phyloP scores from a whole-genome alignment of 2,797 vertebrate species.

The Nothura maculosa region DNA sequence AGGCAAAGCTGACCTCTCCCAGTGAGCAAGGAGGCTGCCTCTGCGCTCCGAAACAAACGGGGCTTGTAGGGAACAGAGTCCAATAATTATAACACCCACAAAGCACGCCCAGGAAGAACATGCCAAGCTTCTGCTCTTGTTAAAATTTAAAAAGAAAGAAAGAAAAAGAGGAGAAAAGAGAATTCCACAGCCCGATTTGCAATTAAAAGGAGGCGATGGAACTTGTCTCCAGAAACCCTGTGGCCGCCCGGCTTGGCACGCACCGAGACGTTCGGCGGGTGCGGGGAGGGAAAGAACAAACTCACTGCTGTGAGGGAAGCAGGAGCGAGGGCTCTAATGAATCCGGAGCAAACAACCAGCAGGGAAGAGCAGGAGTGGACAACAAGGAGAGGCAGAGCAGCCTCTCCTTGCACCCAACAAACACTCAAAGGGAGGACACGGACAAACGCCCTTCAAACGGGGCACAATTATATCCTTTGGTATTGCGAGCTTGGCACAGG shows the following conservation, averaged over 20 bases:
- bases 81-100: slow-evolving; percentile 72
- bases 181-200: slow-evolving; percentile 74
- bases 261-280: slow-evolving; percentile 12
- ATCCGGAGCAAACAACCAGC: slow-evolving; percentile 41
- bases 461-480: background rate
- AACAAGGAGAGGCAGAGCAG: background rate
- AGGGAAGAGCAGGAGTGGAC: slow-evolving; percentile 21
- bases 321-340: background rate
- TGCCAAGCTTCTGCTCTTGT: slow-evolving; percentile 7
- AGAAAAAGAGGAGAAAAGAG: background rate
- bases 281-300: slow-evolving; percentile 52
- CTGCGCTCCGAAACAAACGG: slow-evolving; percentile 71
- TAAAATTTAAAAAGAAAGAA: too few relatives aligned
- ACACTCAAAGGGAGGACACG: background rate
- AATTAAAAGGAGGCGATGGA: slow-evolving; percentile 75
- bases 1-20: slow-evolving; percentile 54
- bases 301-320: background rate
- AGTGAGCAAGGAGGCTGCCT: slow-evolving; percentile 56
- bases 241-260: slow-evolving; percentile 14
- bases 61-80: slow-evolving; percentile 68
- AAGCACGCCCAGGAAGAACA: slow-evolving; percentile 70
- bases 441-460: background rate
- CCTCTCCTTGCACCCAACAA: too few relatives aligned
- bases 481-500: background rate
- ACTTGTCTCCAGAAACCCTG: slow-evolving; percentile 66